phyloP scores from a whole-genome alignment of 2,797 vertebrate genomes.

The Pteropus rufus region DNA sequence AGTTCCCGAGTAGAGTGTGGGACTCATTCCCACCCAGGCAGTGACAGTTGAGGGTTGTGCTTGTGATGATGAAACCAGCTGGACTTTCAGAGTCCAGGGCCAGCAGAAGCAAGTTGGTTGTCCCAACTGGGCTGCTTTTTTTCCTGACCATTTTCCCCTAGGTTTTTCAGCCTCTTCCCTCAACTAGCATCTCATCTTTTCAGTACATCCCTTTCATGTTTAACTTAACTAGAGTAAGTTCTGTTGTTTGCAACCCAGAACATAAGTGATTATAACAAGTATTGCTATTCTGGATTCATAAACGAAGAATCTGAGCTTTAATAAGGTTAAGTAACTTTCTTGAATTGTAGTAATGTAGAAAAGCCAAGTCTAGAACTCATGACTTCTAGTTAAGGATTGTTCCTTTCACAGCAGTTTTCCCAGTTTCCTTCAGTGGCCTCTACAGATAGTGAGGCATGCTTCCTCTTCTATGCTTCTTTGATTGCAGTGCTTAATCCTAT shows the following conservation, averaged over 20 bases:
- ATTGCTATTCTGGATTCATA: not conserved
- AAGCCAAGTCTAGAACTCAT: not conserved
- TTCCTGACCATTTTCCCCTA: not conserved
- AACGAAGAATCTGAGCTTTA: not conserved
- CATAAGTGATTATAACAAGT: not conserved
- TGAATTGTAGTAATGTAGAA: not conserved
- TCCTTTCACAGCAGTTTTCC: not conserved
- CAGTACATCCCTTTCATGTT: not conserved
- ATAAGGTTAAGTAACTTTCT: not conserved
- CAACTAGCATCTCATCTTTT: not conserved
- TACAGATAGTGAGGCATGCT: not conserved
- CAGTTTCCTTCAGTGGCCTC: not conserved
- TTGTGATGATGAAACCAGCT: not conserved
- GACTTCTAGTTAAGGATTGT: not conserved
- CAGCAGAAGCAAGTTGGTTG: too few species aligned
- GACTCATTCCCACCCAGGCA: accelerated
- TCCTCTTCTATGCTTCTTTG: not conserved
- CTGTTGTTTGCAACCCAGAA: not conserved
- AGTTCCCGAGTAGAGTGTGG: not conserved
- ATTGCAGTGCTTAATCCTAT: not conserved
- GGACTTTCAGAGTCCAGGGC: too few species aligned
- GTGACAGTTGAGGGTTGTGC: accelerated
- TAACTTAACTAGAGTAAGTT: not conserved
- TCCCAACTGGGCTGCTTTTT: not conserved
- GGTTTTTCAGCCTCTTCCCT: not conserved